These are phyloP conservation scores for Apteryx mantelli DNA, from an alignment of 2,113 vertebrate genomes.

Conservation along the genomic window DNA sequence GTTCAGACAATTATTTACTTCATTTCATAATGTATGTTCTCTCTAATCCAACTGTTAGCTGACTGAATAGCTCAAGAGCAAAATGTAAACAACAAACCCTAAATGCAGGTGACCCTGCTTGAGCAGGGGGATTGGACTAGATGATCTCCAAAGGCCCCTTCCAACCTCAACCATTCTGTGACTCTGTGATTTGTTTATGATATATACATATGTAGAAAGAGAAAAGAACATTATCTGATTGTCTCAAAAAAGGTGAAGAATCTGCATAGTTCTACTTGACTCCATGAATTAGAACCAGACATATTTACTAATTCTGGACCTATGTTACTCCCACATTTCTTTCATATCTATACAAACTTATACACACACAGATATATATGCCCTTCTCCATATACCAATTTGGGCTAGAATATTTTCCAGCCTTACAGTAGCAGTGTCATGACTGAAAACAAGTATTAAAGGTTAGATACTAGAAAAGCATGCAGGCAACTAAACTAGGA, in stretches of 20 bases:
- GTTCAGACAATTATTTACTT: constrained; percentile 54
- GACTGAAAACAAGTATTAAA: no score
- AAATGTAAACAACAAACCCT: constrained; percentile 1
- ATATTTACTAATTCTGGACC: background rate
- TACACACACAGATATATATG: background rate
- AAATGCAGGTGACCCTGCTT: background rate
- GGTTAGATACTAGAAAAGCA: background rate
- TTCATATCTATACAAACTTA: background rate
- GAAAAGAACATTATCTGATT: background rate
- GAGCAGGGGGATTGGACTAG: no score
- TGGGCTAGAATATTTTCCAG: background rate
- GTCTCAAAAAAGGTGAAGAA: background rate
- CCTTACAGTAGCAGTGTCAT: background rate
- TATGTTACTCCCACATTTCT: background rate
- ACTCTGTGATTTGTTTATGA: background rate
- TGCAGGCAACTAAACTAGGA: background rate
- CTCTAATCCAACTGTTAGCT: constrained; percentile 56
- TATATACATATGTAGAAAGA: background rate
- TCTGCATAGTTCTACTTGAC: background rate
- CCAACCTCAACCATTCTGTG: no score
- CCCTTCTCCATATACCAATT: background rate
- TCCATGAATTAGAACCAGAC: background rate
- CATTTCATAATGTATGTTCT: constrained; percentile 39
- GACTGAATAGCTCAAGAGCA: constrained; percentile 29
- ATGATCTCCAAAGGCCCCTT: no score